Conservation (phyloP, 92 coral and sea anemone genomes). For the Epizoanthus rinbou region DNA sequence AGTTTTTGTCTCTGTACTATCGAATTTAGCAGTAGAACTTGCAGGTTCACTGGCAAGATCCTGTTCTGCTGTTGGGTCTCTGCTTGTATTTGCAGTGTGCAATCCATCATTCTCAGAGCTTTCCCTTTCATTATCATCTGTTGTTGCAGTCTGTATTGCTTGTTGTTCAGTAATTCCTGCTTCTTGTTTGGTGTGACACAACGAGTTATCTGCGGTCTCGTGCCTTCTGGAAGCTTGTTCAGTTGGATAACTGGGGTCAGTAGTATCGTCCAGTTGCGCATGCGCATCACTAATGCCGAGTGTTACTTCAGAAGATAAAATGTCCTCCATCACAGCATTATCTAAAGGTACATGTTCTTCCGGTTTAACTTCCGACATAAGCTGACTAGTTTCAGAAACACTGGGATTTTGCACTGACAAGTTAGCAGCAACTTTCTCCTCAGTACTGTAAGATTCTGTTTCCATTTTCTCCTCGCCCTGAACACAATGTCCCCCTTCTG, state of each 20-base stretch:
- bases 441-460: not conserved
- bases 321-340: conserved; percentile 3
- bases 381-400: not conserved
- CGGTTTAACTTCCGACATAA: conserved; percentile 5
- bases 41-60: not conserved
- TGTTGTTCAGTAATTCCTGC: too few species aligned
- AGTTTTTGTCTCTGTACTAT: not conserved
- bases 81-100: not conserved
- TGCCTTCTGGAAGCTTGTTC: not conserved
- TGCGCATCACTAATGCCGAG: not conserved
- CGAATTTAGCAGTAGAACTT: not conserved
- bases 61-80: not conserved
- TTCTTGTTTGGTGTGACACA: too few species aligned
- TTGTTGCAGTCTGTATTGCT: not conserved
- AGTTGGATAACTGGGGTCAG: not conserved
- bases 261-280: not conserved
- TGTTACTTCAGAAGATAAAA: not conserved
- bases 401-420: not conserved
- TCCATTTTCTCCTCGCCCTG: conserved; percentile 32
- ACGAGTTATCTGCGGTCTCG: not conserved
- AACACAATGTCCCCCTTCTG: not conserved
- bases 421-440: not conserved
- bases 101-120: not conserved
- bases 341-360: not conserved
- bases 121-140: not conserved